Conservation (phyloP, 2,797 vertebrate genomes). For the Clarias fuscus region DNA sequence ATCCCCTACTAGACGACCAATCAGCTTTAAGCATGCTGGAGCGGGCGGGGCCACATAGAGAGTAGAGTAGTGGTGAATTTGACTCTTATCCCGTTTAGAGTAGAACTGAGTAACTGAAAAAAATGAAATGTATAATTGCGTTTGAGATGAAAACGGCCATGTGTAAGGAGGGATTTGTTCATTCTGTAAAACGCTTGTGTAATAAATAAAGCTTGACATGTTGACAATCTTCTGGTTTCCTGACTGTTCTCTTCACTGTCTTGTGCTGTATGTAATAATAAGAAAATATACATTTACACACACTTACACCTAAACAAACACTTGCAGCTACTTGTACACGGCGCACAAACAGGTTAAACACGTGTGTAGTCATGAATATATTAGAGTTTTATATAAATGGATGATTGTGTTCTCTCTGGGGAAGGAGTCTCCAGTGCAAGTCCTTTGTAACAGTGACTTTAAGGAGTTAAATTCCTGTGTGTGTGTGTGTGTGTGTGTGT, state of each 20-base stretch:
- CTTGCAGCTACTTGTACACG: too few relatives aligned
- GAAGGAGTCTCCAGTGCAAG: too few relatives aligned
- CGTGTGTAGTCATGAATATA: too few relatives aligned
- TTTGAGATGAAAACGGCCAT: background rate
- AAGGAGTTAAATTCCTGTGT: too few relatives aligned
- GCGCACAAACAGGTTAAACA: too few relatives aligned
- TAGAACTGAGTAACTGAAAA: background rate
- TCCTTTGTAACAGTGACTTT: too few relatives aligned
- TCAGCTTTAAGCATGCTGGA: background rate
- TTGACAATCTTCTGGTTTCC: background rate
- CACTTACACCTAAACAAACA: too few relatives aligned
- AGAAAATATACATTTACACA: too few relatives aligned
- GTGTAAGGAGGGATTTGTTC: background rate
- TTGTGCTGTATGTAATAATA: background rate
- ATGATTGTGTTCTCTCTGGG: too few relatives aligned
- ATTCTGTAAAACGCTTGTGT: background rate
- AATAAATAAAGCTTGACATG: background rate
- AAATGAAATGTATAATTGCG: background rate
- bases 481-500: too few relatives aligned
- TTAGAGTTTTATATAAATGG: too few relatives aligned
- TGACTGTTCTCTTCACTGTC: background rate
- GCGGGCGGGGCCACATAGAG: background rate
- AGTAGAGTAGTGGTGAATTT: background rate
- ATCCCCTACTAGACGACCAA: conserved; percentile 59
- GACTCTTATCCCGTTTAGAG: background rate